phyloP scores from a whole-genome alignment of 2,888 invertebrate species.

The Chironomus riparius region DNA sequence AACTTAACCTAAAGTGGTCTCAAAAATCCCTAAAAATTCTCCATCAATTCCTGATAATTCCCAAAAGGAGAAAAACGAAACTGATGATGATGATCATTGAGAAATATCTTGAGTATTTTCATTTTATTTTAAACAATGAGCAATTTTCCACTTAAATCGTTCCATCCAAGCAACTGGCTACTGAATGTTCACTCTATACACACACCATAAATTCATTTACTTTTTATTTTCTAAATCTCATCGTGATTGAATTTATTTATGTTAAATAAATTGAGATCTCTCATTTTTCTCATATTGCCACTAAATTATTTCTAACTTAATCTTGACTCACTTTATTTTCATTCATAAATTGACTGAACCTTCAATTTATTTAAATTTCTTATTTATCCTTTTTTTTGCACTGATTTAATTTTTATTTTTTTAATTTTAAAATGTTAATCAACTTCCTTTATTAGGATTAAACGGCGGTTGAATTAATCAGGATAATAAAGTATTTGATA shows the following conservation, averaged over 20 bases:
- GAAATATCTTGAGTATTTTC: neutral
- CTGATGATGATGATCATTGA: neutral
- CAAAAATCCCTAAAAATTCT: too few species aligned
- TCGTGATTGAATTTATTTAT: constrained; percentile 17
- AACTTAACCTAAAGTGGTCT: too few species aligned
- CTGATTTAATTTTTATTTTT: neutral
- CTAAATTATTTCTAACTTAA: neutral
- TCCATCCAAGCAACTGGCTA: neutral
- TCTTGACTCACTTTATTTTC: neutral
- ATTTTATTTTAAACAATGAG: constrained; percentile 12
- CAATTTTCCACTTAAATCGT: constrained; percentile 21
- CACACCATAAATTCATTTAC: neutral
- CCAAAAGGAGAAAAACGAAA: too few species aligned
- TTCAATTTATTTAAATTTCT: neutral
- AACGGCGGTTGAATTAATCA: too few species aligned
- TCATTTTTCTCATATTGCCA: neutral
- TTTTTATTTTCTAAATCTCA: neutral
- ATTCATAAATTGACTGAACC: too few species aligned
- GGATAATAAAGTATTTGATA: neutral
- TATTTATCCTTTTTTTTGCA: neutral
- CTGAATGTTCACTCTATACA: neutral
- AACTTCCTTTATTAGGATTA: neutral
- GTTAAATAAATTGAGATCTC: neutral
- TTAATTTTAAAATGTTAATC: too few species aligned
- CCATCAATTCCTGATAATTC: too few species aligned